A percentile compares a stretch with the other conserved stretches of the same genome.
phyloP scores from a whole-genome alignment of 2,888 invertebrate genomes.

The Tanytarsus gracilentus region DNA sequence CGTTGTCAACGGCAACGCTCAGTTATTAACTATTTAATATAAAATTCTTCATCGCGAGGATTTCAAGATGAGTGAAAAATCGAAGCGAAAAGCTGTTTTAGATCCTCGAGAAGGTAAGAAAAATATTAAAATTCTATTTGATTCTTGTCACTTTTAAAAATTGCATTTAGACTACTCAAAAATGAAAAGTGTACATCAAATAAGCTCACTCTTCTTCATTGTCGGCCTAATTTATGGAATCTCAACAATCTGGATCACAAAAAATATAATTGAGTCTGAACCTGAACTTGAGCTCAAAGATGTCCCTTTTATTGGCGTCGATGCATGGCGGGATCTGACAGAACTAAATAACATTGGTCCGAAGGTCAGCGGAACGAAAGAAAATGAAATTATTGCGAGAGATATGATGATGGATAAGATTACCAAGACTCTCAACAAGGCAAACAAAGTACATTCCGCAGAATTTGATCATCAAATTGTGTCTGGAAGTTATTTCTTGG shows the following conservation, averaged over 20 bases:
- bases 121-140: too few species aligned
- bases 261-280: background rate
- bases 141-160: too few species aligned
- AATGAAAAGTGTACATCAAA: constrained; percentile 11
- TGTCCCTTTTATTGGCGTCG: constrained; percentile 51
- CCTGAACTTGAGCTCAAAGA: constrained; percentile 32
- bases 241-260: background rate
- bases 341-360: constrained; percentile 55
- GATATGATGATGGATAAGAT: constrained; percentile 51
- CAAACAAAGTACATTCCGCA: constrained; percentile 49
- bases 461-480: constrained; percentile 57
- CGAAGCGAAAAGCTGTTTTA: too few species aligned
- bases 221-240: background rate
- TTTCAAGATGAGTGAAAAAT: too few species aligned
- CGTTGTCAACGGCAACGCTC: too few species aligned
- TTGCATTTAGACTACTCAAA: constrained; percentile 8
- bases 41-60: too few species aligned
- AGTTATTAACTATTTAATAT: too few species aligned
- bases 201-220: constrained; percentile 11
- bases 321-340: constrained; percentile 56
- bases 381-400: constrained; percentile 66
- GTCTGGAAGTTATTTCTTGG: constrained; percentile 65
- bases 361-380: constrained; percentile 62
- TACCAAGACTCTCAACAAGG: constrained; percentile 45
- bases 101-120: too few species aligned